phyloP scores from a whole-genome alignment of 1,140 invertebrate species.

The Ips typographus region DNA sequence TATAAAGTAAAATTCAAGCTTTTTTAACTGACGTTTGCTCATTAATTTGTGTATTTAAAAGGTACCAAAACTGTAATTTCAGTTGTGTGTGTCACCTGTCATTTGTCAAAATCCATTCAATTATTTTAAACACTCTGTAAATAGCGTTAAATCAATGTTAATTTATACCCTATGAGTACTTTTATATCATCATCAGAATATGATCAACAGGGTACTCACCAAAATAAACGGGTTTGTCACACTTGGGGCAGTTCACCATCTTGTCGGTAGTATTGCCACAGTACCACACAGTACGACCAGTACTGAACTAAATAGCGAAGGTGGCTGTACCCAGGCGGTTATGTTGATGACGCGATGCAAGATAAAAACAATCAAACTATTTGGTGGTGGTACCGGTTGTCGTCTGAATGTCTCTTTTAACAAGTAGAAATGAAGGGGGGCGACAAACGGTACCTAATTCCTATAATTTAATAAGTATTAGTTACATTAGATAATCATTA shows the following conservation, averaged over 20 bases:
- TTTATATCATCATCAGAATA: not conserved
- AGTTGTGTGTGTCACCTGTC: not conserved
- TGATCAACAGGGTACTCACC: constrained; percentile 31
- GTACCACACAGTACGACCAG: too few relatives aligned
- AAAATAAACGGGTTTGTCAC: constrained; percentile 43
- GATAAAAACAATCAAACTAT: too few relatives aligned
- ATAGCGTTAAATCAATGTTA: too few relatives aligned
- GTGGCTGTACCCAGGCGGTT: too few relatives aligned
- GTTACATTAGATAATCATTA: too few relatives aligned
- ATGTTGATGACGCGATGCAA: too few relatives aligned
- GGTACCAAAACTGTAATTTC: not conserved
- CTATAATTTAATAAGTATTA: too few relatives aligned
- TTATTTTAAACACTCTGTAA: not conserved
- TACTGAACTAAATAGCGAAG: too few relatives aligned
- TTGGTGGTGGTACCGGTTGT: too few relatives aligned
- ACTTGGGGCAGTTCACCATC: constrained; percentile 43
- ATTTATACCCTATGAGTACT: not conserved
- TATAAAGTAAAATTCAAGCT: not conserved
- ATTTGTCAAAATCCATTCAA: not conserved
- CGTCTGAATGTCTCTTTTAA: too few relatives aligned
- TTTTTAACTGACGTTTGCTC: not conserved
- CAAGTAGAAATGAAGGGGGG: too few relatives aligned
- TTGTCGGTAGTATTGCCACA: not conserved
- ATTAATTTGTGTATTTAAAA: not conserved
- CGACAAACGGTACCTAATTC: too few relatives aligned